These are phyloP conservation scores for Hanleya hanleyi DNA, from an alignment of 2,888 invertebrate genomes.

Conservation along the genomic window DNA sequence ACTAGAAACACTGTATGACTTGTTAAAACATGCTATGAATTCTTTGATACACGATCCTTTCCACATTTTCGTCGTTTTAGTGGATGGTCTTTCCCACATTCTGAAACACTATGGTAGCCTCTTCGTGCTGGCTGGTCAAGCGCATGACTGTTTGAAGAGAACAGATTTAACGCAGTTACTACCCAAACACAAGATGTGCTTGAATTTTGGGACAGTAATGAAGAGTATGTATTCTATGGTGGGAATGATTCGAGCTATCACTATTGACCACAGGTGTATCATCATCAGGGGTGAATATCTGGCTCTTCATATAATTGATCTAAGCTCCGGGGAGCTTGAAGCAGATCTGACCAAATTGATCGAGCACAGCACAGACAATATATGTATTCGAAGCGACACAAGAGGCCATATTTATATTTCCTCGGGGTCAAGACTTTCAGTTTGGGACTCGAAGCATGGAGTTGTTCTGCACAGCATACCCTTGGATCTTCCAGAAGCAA, in stretches of 20 bases:
- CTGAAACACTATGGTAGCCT: conserved; percentile 1
- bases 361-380: not conserved
- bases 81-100: not conserved
- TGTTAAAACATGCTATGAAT: not conserved
- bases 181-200: not conserved
- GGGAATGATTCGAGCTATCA: not conserved
- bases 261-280: not conserved
- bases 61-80: not conserved
- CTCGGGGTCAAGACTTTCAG: not conserved
- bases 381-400: not conserved
- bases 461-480: not conserved
- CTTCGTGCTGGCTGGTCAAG: conserved; percentile 34
- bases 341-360: no score
- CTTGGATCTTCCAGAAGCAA: not conserved
- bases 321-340: no score
- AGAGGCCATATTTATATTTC: not conserved
- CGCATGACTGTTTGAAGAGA: conserved; percentile 34
- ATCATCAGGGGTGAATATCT: not conserved
- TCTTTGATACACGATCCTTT: not conserved
- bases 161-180: not conserved
- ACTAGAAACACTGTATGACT: conserved; percentile 30
- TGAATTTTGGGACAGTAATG: not conserved
- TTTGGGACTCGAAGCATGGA: not conserved
- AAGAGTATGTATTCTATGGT: not conserved
- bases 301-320: not conserved